Conservation (phyloP, 2,888 invertebrate species). For the Calameuta idolon region DNA sequence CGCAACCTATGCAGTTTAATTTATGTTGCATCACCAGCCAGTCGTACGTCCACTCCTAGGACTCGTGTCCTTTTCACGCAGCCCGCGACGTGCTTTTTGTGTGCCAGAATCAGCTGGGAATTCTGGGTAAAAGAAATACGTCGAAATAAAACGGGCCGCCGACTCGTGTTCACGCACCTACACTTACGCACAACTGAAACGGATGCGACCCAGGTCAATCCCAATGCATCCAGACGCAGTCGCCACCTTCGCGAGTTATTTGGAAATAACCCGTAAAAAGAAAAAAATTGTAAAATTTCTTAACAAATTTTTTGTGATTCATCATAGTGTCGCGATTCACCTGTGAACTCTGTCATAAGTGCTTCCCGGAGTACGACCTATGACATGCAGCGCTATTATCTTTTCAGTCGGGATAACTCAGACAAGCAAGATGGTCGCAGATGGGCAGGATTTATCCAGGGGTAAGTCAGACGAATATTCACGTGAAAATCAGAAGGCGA, state of each 20-base stretch:
- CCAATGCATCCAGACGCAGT: neutral
- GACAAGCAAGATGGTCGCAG: neutral
- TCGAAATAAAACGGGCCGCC: neutral
- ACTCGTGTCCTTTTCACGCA: constrained; percentile 13
- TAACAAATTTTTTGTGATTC: neutral
- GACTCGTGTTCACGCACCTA: neutral
- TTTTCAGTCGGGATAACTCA: neutral
- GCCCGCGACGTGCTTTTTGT: neutral
- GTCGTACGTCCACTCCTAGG: constrained; percentile 48
- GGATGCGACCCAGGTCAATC: neutral
- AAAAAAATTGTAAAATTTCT: neutral
- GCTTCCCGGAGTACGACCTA: neutral
- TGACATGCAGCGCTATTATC: neutral
- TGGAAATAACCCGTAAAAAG: neutral
- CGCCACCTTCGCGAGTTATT: neutral
- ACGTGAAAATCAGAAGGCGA: neutral
- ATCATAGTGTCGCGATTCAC: neutral
- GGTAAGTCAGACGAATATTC: neutral
- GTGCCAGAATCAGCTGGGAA: neutral
- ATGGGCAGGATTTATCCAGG: neutral
- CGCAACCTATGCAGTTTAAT: constrained; percentile 59
- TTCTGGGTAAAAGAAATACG: neutral
- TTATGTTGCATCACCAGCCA: constrained; percentile 60
- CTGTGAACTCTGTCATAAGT: neutral
- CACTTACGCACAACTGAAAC: neutral